Base-by-base conservation (phyloP, 2,797 vertebrate species). In the Sparidentex hasta region DNA sequence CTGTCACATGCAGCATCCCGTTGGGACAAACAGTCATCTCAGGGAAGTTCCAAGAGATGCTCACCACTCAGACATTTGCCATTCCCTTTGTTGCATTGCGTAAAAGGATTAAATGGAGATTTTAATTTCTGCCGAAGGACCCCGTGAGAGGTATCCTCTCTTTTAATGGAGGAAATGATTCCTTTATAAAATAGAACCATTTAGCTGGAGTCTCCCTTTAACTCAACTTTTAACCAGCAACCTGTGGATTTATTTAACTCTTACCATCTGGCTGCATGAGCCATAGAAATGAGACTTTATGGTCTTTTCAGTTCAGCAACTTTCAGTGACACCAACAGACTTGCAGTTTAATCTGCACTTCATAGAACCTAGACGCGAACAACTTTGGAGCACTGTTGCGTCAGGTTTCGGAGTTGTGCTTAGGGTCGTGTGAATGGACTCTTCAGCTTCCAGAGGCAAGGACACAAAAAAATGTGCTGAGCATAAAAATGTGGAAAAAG, bases 1-100 rank as follows among this genome's bases (percentile, higher is more conserved):
- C 78, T 81, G 78, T 83, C 81, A 65, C 51, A 63, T 18, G n/a
- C 44, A 43, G 66, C 74, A 38, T 83, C 70, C 65, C 76, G 46
- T 50, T 59, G 81, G 68, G 80, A 82, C 73, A 78, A 80, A 73
- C 59, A 76, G 54, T 69, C 67, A 56, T 72, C 47, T 52, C 50
- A 29, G 17, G 4, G 44, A 81, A 64, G 71, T 76, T 80, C 70
- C 7, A 56, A 78, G 50, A 62, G 13, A 44, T 12, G 29, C 70
- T 83, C 63, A 67, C 43, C 62, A 43, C 71, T 75, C 56, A 56
- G 21, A 71, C 38, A 66, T 85, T 75, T 62, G 11, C n/a, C 65
- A 51, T 74, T 78, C 63, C 12, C 46, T 76, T 62, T 78, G 54
- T 48, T 75, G 41, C 38, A 50, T 33, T 1, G 17, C 65, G 27